phyloP scores from a whole-genome alignment of 2,797 vertebrate species.

The Malurus leucopterus region DNA sequence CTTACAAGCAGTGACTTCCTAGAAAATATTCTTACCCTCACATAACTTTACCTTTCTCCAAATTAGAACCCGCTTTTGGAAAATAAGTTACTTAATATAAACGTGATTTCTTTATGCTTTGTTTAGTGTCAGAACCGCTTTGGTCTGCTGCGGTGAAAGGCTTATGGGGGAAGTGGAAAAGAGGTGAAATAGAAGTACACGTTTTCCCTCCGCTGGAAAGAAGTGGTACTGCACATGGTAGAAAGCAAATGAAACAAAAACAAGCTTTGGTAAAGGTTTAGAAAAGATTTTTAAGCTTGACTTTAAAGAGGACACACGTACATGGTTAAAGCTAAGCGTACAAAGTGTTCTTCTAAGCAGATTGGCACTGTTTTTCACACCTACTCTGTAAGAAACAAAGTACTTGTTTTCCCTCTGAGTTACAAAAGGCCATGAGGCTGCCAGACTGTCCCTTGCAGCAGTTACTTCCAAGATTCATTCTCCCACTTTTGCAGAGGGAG shows the following conservation, averaged over 20 bases:
- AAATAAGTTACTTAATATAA: neutral
- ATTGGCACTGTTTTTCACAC: neutral
- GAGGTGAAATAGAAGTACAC: accelerated
- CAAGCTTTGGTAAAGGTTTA: neutral
- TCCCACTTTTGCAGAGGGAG: neutral
- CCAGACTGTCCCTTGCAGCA: accelerated
- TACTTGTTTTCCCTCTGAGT: neutral
- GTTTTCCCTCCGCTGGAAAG: conserved; percentile 17
- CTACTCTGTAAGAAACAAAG: neutral
- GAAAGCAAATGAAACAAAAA: neutral
- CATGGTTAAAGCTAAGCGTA: neutral
- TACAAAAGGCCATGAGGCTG: neutral
- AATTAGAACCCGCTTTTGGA: neutral
- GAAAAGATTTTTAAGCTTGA: neutral
- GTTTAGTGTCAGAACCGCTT: neutral
- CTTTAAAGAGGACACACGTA: neutral
- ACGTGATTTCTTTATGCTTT: neutral
- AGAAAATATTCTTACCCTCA: neutral
- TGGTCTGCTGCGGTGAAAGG: neutral
- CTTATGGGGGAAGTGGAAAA: neutral
- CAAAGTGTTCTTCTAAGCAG: neutral
- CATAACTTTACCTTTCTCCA: neutral
- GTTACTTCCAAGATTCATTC: neutral
- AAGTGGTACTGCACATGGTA: neutral
- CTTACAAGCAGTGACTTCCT: neutral